These are phyloP conservation scores for Ariopsis seemanni DNA, from an alignment of 2,113 vertebrate species.

Conservation along the genomic window DNA sequence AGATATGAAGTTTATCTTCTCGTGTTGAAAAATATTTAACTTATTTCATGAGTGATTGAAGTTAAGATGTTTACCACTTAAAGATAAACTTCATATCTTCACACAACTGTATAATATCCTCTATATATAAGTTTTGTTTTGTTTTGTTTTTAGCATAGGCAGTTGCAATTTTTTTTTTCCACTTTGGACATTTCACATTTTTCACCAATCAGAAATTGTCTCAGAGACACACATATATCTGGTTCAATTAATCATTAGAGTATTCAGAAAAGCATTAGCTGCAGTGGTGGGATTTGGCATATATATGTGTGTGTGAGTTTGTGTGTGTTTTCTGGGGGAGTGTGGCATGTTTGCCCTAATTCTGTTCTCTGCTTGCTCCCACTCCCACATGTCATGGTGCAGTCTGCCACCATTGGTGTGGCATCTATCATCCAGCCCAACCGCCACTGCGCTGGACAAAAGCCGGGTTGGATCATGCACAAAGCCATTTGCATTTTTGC, in stretches of 20 bases:
- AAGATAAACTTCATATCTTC: too few species aligned
- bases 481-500: constrained; percentile 97
- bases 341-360: constrained; percentile 72
- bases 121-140: too few species aligned
- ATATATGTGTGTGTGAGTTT: constrained; percentile 25
- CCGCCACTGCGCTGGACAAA: constrained; percentile 85
- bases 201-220: not conserved
- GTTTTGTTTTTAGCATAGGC: not conserved
- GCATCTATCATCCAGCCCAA: constrained; percentile 87
- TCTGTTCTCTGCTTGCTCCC: constrained; percentile 73
- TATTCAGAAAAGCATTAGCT: constrained; percentile 65
- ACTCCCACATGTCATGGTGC: constrained; percentile 79
- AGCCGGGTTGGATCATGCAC: constrained; percentile 79
- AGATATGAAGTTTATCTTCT: too few species aligned
- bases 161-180: not conserved
- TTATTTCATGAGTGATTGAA: too few species aligned
- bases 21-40: too few species aligned
- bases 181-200: not conserved
- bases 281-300: constrained; percentile 62
- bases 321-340: constrained; percentile 59
- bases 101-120: too few species aligned
- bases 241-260: constrained; percentile 66
- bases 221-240: not conserved
- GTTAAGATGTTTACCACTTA: too few species aligned
- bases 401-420: constrained; percentile 77